These are phyloP conservation scores for Scaptomyza pallida DNA, from an alignment of 1,140 invertebrate species.

Conservation along the genomic window DNA sequence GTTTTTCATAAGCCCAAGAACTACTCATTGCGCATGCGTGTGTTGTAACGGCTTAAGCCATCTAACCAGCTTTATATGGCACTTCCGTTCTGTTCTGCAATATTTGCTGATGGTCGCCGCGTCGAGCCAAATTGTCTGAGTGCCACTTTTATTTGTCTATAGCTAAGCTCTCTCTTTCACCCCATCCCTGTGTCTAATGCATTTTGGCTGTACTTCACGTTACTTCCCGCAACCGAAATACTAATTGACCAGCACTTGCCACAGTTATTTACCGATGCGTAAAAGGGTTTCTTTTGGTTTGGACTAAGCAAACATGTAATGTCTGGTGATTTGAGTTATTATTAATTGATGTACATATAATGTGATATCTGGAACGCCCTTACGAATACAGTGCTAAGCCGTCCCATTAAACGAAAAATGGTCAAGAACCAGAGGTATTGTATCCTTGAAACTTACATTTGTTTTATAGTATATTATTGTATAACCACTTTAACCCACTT, in stretches of 20 bases:
- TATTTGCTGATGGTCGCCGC: constrained; percentile 31
- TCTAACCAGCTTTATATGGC: constrained; percentile 52
- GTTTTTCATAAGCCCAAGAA: constrained; percentile 33
- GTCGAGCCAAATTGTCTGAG: constrained; percentile 46
- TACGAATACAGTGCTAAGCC: too few species aligned
- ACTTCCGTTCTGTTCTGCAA: constrained; percentile 67
- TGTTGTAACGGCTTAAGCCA: constrained; percentile 40
- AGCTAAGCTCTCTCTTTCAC: not conserved
- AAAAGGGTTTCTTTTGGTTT: constrained; percentile 15
- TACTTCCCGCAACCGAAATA: constrained; percentile 13
- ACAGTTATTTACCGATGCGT: constrained; percentile 39
- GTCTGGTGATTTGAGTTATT: not conserved
- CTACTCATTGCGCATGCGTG: constrained; percentile 56
- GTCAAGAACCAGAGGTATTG: too few species aligned
- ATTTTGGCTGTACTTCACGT: constrained; percentile 17
- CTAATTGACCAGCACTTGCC: constrained; percentile 22
- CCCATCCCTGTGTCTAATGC: constrained; percentile 12
- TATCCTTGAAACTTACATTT: too few species aligned
- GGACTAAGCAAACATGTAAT: not conserved
- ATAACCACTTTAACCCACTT: not conserved
- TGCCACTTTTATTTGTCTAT: constrained; percentile 32
- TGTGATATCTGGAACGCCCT: too few species aligned
- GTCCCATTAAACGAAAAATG: too few species aligned
- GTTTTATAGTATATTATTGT: too few species aligned
- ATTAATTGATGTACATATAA: too few species aligned